These are phyloP conservation scores for Harpegnathos saltator DNA, from an alignment of 1,140 invertebrate genomes.

Conservation along the genomic window DNA sequence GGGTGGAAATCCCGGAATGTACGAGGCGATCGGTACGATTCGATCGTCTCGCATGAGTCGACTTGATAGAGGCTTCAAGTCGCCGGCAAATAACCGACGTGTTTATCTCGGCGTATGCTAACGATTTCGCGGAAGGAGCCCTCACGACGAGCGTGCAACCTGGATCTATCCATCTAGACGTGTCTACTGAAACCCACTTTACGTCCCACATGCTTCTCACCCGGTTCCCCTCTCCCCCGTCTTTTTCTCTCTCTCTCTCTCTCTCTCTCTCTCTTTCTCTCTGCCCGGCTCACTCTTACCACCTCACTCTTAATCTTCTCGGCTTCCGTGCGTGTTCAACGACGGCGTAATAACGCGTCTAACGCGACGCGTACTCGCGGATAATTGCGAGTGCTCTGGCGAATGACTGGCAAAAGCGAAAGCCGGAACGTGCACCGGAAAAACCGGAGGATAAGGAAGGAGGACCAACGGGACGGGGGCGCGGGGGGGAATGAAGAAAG, in stretches of 20 bases:
- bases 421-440: slow-evolving; percentile 11
- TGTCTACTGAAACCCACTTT: slow-evolving; percentile 54
- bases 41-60: slow-evolving; percentile 33
- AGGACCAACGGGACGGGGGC: neutral
- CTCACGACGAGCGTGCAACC: slow-evolving; percentile 42
- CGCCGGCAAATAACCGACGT: slow-evolving; percentile 42
- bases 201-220: slow-evolving; percentile 18
- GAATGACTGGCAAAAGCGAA: slow-evolving; percentile 22
- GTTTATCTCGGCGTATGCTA: slow-evolving; percentile 55
- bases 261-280: neutral
- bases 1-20: slow-evolving; percentile 2
- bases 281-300: neutral
- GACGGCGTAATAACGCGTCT: slow-evolving; percentile 45
- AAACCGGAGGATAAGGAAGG: slow-evolving; percentile 19
- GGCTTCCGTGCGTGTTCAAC: slow-evolving; percentile 12
- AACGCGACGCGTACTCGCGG: slow-evolving; percentile 18
- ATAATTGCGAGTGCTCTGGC: slow-evolving; percentile 47
- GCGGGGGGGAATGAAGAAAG: neutral
- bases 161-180: slow-evolving; percentile 58
- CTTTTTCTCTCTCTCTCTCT: neutral
- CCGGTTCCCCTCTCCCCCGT: neutral
- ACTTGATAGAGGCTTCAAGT: slow-evolving; percentile 51
- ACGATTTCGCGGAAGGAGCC: slow-evolving; percentile 53
- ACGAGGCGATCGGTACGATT: slow-evolving; percentile 43
- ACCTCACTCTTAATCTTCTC: neutral